Percentiles rank a stretch among this genome's conserved stretches.
Conservation (phyloP, 2,888 invertebrate genomes). For the Crossocerus cetratus region DNA sequence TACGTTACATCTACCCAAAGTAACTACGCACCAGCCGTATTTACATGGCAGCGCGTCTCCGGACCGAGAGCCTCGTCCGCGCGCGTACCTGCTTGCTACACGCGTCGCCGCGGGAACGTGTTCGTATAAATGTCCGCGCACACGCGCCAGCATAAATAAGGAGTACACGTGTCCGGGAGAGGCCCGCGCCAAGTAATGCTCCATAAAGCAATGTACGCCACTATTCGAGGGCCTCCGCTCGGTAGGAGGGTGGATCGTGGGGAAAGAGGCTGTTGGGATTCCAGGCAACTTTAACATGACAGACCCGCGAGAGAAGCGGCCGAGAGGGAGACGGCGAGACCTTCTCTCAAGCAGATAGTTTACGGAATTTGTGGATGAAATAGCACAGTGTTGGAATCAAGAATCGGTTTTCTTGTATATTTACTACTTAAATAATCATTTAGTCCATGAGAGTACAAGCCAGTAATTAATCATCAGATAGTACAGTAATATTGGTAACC, state of each 20-base stretch:
- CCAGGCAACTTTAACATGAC: not conserved
- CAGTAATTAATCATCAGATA: too few species aligned
- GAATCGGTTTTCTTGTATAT: too few species aligned
- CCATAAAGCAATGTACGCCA: constrained; percentile 28
- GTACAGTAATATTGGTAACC: too few species aligned
- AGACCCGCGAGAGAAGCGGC: constrained; percentile 6
- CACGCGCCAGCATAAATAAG: constrained; percentile 39
- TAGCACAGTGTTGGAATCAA: too few species aligned
- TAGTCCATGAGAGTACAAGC: too few species aligned
- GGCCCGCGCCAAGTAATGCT: constrained; percentile 29
- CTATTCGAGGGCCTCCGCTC: constrained; percentile 19
- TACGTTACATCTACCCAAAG: not conserved
- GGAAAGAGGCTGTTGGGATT: not conserved
- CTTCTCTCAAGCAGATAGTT: too few species aligned
- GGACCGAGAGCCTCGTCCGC: too few species aligned
- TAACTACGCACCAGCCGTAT: not conserved
- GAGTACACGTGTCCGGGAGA: constrained; percentile 29
- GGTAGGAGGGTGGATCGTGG: not conserved
- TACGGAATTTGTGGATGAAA: too few species aligned
- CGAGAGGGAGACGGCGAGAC: not conserved
- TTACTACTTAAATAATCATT: too few species aligned
- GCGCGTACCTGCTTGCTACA: too few species aligned
- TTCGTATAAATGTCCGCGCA: not conserved
- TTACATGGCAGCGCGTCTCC: constrained; percentile 6
- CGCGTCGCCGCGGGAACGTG: constrained; percentile 4